Evolutionary conservation across 2,113 vertebrate genomes (phyloP).

Genomic region (Clinocottus analis): DNA sequence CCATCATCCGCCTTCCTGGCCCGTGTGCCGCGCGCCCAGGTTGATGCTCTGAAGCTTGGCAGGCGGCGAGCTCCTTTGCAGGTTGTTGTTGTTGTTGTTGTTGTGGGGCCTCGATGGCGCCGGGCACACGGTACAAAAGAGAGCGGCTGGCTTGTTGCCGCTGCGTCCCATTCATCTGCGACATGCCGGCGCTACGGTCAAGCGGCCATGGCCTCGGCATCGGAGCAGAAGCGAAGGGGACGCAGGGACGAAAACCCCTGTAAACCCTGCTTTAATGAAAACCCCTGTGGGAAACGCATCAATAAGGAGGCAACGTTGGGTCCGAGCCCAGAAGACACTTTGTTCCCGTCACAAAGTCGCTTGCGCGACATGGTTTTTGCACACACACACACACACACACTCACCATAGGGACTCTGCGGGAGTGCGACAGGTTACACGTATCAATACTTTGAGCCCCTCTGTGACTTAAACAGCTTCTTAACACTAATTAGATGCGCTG

Average conservation of each 20-base stretch:
- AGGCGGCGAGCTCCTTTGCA: constrained; percentile 16
- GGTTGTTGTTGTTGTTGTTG: constrained; percentile 26
- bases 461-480: constrained; percentile 56
- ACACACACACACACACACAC: not conserved
- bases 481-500: constrained; percentile 59
- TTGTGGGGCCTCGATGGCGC: constrained; percentile 10
- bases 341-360: constrained; percentile 57
- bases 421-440: constrained; percentile 23
- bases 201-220: constrained; percentile 43
- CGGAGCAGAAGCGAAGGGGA: constrained; percentile 33
- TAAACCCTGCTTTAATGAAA: too few species aligned
- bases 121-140: constrained; percentile 32
- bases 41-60: constrained; percentile 38
- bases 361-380: constrained; percentile 25
- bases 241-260: constrained; percentile 40
- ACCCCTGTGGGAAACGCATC: not conserved
- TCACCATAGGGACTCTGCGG: not conserved
- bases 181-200: constrained; percentile 26
- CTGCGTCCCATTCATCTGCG: constrained; percentile 23
- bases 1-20: constrained; percentile 51
- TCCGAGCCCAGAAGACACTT: constrained; percentile 50
- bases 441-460: constrained; percentile 41
- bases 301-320: constrained; percentile 44
- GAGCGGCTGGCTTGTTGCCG: constrained; percentile 30
- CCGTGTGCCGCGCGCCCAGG: constrained; percentile 16